Base-by-base conservation (phyloP, 2,797 vertebrate genomes). In the Artibeus lituratus region DNA sequence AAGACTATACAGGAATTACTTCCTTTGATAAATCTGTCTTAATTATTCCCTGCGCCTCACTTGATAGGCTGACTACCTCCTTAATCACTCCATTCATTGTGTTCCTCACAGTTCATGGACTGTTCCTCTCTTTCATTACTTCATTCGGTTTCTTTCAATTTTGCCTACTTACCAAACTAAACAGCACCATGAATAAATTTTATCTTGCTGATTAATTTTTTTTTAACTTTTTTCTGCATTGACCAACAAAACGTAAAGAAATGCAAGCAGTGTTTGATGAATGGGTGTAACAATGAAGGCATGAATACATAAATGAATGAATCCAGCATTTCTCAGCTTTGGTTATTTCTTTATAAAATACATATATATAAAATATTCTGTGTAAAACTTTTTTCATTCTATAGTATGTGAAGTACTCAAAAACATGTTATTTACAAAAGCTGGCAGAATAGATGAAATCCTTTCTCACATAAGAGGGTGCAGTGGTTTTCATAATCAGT, bases 401-500 rank as follows among this genome's bases (percentile, higher is more conserved):
- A 6, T 18, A 70, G 29, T 49, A 91, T 87, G 35, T 85, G 84
- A 90, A 93, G 32, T 51, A 76, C 95, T 97, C 70, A n/a, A 97
- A 94, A 94, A 96, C 84, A 88, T 95, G 87, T 96, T 97, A 82
- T 94, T 97, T 96, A 96, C 84, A 91, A 89, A 95, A 93, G 42
- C 83, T 95, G 72, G 76, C 74, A 42, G 93, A 89, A 95, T 91
- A 90, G 86, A 96, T 96, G 94, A 94, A 96, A 96, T 97, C 59
- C 37, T 81, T 96, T 96, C 83, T 95, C 96, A 96, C 89, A 42
- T 91, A 83, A 92, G 86, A 84, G 32, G 83, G 73, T 92, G 37
- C 67, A 57, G 87, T 96, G 97, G 94, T 95, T 98, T 97, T 94
- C 91, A 81, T 94, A 95, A 96, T 70, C 59, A 62, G 87, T 97